Evolutionary conservation across 2,888 invertebrate species (phyloP).

Genomic region (Brenthis hecate): DNA sequence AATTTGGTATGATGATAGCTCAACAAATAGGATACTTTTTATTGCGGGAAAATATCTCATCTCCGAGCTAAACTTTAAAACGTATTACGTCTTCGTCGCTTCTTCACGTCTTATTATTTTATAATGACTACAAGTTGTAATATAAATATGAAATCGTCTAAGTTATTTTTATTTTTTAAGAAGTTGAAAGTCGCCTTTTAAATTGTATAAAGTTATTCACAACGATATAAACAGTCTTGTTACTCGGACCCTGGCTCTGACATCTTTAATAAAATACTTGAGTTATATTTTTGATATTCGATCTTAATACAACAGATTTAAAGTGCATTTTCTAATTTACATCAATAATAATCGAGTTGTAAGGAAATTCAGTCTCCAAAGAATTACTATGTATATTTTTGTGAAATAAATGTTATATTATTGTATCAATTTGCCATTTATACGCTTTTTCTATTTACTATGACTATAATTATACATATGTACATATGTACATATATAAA

Average conservation of each 20-base stretch:
- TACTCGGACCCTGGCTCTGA: constrained; percentile 35
- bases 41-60: too few relatives aligned
- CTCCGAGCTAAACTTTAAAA: too few relatives aligned
- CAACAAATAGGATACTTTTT: too few relatives aligned
- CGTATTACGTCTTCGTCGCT: too few relatives aligned
- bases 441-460: not conserved
- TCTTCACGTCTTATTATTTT: not conserved
- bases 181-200: constrained; percentile 21
- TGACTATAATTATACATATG: too few relatives aligned
- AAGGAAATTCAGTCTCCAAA: constrained; percentile 29
- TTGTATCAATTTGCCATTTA: not conserved
- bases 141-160: constrained; percentile 10
- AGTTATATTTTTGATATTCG: constrained; percentile 5
- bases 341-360: constrained; percentile 29
- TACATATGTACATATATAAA: too few relatives aligned
- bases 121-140: constrained; percentile 2
- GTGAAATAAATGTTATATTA: constrained; percentile 13
- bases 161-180: constrained; percentile 10
- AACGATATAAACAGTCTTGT: constrained; percentile 33
- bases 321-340: constrained; percentile 22
- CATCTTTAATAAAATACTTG: constrained; percentile 32
- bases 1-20: too few relatives aligned
- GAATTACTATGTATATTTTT: constrained; percentile 27
- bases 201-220: constrained; percentile 28
- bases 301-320: not conserved